Conservation (phyloP, 2,888 invertebrate genomes). For the Lithophane socia region DNA sequence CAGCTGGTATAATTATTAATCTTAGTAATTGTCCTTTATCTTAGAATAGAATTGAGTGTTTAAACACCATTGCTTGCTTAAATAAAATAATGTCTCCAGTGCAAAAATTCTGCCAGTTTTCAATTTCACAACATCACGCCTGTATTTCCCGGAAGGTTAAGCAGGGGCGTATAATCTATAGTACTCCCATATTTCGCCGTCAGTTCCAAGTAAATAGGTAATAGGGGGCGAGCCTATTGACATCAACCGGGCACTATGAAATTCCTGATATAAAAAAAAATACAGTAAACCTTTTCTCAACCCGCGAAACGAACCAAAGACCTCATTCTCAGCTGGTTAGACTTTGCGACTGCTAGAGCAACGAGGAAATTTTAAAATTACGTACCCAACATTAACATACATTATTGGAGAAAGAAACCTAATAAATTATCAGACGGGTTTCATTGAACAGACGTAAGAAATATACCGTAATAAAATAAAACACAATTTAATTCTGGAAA, state of each 20-base stretch:
- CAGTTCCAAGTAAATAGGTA: too few species aligned
- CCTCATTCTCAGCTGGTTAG: too few species aligned
- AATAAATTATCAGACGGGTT: conserved; percentile 12
- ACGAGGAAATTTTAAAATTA: background rate
- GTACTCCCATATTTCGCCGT: background rate
- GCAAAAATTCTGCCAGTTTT: background rate
- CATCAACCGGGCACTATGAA: background rate
- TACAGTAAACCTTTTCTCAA: too few species aligned
- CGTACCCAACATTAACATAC: background rate
- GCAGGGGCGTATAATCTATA: background rate
- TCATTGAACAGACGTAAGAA: conserved; percentile 16
- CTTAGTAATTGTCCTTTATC: conserved; percentile 8
- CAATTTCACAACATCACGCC: background rate
- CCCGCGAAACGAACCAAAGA: background rate
- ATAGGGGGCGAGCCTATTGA: background rate
- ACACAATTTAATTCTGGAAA: background rate
- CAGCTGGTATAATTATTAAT: conserved; percentile 13
- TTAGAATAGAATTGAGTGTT: conserved; percentile 13
- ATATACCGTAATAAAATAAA: conserved; percentile 26
- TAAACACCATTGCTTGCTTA: background rate
- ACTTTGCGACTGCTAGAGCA: background rate
- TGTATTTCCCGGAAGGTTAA: background rate
- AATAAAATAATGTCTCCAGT: background rate
- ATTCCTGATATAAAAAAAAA: too few species aligned
- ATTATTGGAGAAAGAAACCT: conserved; percentile 15